Conservation (phyloP, 2,888 invertebrate genomes). For the Melipona bicolor region DNA sequence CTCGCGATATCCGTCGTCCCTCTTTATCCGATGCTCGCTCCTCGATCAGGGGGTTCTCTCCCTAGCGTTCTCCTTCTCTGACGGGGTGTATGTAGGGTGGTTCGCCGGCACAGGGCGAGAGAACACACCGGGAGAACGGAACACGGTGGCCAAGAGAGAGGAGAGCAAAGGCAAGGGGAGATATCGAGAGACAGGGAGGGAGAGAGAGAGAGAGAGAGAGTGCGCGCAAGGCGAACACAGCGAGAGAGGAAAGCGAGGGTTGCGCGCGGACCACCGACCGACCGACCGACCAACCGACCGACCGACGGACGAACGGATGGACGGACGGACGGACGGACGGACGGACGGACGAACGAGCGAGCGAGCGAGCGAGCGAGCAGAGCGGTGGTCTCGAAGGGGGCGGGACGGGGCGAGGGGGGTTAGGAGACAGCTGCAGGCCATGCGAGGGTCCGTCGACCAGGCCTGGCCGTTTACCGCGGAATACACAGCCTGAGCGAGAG, state of each 20-base stretch:
- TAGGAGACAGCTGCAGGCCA: constrained; percentile 82
- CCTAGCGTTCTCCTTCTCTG: constrained; percentile 35
- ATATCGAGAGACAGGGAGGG: constrained; percentile 25
- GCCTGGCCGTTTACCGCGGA: constrained; percentile 77
- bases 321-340: constrained; percentile 12
- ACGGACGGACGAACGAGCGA: neutral
- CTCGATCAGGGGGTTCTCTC: neutral
- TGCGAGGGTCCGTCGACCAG: constrained; percentile 80
- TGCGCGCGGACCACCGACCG: neutral
- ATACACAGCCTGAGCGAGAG: constrained; percentile 68
- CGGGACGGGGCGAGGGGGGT: constrained; percentile 52
- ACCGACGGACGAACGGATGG: constrained; percentile 2
- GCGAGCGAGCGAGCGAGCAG: constrained; percentile 17
- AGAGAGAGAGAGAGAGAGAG: constrained; percentile 34
- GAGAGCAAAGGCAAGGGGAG: constrained; percentile 47
- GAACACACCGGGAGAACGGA: constrained; percentile 44
- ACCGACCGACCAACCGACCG: constrained; percentile 24
- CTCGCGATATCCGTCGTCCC: neutral
- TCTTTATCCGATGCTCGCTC: constrained; percentile 8
- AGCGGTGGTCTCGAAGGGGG: constrained; percentile 21
- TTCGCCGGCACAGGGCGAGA: constrained; percentile 43
- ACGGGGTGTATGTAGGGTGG: constrained; percentile 63
- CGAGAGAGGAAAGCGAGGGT: constrained; percentile 19
- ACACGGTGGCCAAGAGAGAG: constrained; percentile 41
- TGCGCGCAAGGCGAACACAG: neutral